Evolutionary conservation across 2,888 invertebrate genomes (phyloP).

Genomic region (Lepidonotus clava): DNA sequence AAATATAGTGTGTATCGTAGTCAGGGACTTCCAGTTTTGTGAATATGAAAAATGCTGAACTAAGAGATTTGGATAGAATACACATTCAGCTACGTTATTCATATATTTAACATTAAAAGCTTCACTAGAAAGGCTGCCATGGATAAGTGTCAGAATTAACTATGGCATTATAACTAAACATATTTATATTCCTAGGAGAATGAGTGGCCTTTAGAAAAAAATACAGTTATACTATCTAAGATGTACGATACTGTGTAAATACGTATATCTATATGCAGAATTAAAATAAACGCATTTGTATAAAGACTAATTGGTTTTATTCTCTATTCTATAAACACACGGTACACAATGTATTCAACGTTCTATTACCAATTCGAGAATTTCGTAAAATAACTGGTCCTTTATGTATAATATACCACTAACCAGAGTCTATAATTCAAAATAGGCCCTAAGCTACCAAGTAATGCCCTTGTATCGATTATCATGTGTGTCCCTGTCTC

Average conservation of each 20-base stretch:
- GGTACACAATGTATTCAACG: too few species aligned
- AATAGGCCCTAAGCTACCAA: too few species aligned
- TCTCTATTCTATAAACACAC: neutral
- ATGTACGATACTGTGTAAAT: neutral
- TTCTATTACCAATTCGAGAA: too few species aligned
- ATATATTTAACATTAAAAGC: neutral
- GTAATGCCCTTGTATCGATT: too few species aligned
- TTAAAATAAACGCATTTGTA: neutral
- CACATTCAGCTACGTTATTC: neutral
- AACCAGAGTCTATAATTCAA: too few species aligned
- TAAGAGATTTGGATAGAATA: neutral
- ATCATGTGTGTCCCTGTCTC: too few species aligned
- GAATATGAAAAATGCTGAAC: neutral
- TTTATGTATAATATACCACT: too few species aligned
- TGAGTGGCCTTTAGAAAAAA: conserved; percentile 12
- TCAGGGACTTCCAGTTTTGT: neutral
- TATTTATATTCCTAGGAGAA: neutral
- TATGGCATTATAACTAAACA: neutral
- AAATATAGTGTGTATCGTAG: too few species aligned
- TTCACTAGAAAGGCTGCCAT: neutral
- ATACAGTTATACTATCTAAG: neutral
- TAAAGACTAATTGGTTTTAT: neutral
- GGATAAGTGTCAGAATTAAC: neutral
- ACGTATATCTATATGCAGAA: neutral
- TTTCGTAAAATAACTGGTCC: too few species aligned